phyloP scores from a whole-genome alignment of 2,888 invertebrate species.

The Diachrysia chrysitis region DNA sequence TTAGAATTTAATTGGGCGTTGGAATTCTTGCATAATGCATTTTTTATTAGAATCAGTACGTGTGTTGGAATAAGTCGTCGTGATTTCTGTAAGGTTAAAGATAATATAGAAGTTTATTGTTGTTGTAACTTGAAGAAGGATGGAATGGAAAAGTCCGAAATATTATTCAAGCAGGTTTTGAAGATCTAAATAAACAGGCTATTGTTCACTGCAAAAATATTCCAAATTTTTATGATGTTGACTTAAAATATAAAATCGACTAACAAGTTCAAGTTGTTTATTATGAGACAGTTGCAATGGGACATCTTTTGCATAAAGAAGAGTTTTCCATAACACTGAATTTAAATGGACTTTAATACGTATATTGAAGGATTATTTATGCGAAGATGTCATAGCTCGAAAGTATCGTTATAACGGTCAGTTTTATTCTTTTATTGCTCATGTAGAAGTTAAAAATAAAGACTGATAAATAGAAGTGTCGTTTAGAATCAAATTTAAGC shows the following conservation, averaged over 20 bases:
- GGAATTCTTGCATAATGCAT: constrained; percentile 58
- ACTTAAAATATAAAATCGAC: background rate
- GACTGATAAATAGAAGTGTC: no score
- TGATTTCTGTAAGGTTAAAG: background rate
- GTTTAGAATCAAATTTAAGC: no score
- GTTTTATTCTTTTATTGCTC: background rate
- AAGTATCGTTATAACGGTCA: background rate
- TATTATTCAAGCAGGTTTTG: no score
- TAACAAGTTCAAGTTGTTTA: background rate
- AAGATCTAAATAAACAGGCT: no score
- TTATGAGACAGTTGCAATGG: background rate
- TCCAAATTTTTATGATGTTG: background rate
- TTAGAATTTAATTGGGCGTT: constrained; percentile 72
- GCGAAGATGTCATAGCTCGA: background rate
- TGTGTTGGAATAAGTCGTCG: constrained; percentile 15
- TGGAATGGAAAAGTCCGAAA: background rate
- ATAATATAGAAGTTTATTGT: background rate
- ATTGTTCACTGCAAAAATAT: background rate
- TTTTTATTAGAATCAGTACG: constrained; percentile 44
- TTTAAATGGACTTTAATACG: background rate
- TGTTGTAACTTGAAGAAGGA: background rate
- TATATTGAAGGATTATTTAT: background rate
- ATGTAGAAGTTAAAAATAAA: no score
- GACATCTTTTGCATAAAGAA: background rate
- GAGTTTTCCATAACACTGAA: no score